Percentiles rank a stretch among this genome's conserved stretches.
Conservation (phyloP, 2,113 vertebrate species). For the Indri indri region DNA sequence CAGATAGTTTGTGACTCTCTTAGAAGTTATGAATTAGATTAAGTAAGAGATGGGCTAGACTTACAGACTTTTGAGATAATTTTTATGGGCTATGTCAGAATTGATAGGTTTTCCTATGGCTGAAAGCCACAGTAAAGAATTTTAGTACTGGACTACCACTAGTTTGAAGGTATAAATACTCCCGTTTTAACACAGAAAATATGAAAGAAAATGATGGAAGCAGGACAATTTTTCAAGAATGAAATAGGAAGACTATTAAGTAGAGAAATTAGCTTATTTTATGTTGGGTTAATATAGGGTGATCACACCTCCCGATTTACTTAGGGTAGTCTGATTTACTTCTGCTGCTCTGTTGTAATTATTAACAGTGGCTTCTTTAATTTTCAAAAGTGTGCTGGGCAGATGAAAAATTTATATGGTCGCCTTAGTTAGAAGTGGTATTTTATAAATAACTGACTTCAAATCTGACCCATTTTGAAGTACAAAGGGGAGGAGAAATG, state of each 20-base stretch:
- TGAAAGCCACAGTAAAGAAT: background rate
- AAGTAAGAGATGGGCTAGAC: background rate
- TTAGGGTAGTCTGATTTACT: background rate
- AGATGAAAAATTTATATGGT: background rate
- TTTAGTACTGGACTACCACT: background rate
- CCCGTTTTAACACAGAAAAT: background rate
- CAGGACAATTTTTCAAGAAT: background rate
- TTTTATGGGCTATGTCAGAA: background rate
- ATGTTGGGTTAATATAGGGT: background rate
- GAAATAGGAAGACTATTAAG: background rate
- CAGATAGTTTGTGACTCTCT: background rate
- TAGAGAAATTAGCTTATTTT: background rate
- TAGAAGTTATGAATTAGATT: background rate
- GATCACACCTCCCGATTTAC: background rate
- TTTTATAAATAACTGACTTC: slow-evolving; percentile 20
- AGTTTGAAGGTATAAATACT: background rate
- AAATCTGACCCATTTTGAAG: background rate
- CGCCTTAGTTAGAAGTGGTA: background rate
- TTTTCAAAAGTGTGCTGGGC: background rate
- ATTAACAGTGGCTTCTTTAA: background rate
- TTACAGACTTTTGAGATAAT: background rate
- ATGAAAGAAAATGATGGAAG: background rate
- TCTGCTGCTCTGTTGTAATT: background rate
- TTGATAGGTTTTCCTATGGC: background rate
- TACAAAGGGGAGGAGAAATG: background rate